Evolutionary conservation across 1,140 invertebrate species (phyloP).

Genomic region (Propsilocerus akamusi): DNA sequence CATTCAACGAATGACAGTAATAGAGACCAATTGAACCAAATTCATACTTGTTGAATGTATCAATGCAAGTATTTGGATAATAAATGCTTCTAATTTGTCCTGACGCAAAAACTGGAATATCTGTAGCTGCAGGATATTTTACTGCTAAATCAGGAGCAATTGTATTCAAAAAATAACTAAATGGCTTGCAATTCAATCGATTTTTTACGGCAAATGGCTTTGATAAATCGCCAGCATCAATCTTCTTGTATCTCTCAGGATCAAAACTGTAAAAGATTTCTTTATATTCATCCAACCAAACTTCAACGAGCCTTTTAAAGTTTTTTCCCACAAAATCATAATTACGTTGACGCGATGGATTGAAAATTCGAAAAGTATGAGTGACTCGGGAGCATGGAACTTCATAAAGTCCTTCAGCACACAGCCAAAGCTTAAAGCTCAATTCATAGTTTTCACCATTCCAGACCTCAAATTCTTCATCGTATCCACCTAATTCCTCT

Average conservation of each 20-base stretch:
- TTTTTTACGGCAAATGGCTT: conserved; percentile 48
- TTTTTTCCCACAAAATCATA: conserved; percentile 64
- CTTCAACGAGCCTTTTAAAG: conserved; percentile 77
- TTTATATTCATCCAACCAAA: conserved; percentile 98
- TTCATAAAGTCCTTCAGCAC: conserved; percentile 80
- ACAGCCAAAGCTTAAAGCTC: conserved; percentile 88
- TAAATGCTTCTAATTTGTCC: conserved; percentile 55
- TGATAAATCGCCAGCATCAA: conserved; percentile 49
- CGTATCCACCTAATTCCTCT: conserved; percentile 94
- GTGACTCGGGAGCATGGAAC: conserved; percentile 88
- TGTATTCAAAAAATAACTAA: conserved; percentile 88
- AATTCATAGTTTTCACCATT: conserved; percentile 62
- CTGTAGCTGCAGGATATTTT: conserved; percentile 22
- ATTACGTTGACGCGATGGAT: conserved; percentile 77
- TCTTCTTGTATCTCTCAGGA: conserved; percentile 51
- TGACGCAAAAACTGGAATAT: conserved; percentile 71
- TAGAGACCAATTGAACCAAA: conserved; percentile 46
- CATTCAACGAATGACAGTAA: conserved; percentile 20
- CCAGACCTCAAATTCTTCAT: conserved; percentile 82
- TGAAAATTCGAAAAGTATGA: conserved; percentile 82
- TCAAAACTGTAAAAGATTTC: conserved; percentile 62
- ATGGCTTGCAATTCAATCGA: conserved; percentile 68
- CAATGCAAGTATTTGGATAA: conserved; percentile 48
- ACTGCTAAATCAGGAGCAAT: conserved; percentile 76
- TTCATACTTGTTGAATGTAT: conserved; percentile 42